Percentiles rank a stretch among this genome's conserved stretches.
Evolutionary conservation across 2,113 vertebrate genomes (phyloP).

Genomic region (Osmerus mordax): DNA sequence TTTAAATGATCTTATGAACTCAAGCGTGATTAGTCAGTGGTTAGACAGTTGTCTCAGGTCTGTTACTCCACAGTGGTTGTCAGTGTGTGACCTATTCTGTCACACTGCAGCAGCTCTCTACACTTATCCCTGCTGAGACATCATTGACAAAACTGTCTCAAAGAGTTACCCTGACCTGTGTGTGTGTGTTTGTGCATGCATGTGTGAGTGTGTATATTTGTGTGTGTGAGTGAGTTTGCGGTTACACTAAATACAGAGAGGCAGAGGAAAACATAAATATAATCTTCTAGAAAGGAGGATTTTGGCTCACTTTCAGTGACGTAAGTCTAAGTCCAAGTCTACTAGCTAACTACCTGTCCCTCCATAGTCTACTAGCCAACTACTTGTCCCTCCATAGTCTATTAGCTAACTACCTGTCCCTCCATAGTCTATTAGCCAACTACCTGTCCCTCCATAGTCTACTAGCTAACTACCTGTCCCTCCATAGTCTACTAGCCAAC

Average conservation of each 20-base stretch:
- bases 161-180: slow-evolving; percentile 15
- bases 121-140: background rate
- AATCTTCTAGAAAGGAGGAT: background rate
- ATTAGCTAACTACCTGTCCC: background rate
- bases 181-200: background rate
- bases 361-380: background rate
- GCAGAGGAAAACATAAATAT: slow-evolving; percentile 16
- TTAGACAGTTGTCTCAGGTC: background rate
- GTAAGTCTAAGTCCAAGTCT: slow-evolving; percentile 5
- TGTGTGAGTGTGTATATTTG: background rate
- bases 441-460: too few relatives aligned
- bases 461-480: too few relatives aligned
- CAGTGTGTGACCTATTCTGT: slow-evolving; percentile 8
- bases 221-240: background rate
- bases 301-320: slow-evolving; percentile 14
- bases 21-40: background rate
- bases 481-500: too few relatives aligned
- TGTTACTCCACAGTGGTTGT: background rate
- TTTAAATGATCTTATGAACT: background rate
- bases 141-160: slow-evolving; percentile 16
- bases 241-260: slow-evolving; percentile 11
- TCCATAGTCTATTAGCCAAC: background rate
- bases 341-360: background rate
- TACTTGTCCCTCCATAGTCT: slow-evolving; percentile 1
- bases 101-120: background rate